Conservation (phyloP, 2,797 vertebrate genomes). For the Onychomys torridus region DNA sequence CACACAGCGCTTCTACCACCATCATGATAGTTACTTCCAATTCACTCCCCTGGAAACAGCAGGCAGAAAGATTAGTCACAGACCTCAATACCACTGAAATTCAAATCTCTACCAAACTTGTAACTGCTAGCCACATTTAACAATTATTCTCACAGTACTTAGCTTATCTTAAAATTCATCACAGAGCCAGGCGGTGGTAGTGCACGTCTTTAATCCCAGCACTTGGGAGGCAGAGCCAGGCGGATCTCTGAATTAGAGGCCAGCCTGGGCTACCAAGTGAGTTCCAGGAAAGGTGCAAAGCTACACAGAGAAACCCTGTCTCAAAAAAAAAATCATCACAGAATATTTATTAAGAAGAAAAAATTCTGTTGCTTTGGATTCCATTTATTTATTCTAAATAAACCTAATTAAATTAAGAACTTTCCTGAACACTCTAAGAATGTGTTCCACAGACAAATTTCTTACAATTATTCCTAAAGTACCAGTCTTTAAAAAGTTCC, state of each 20-base stretch:
- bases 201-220: too few species aligned
- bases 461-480: constrained; percentile 28
- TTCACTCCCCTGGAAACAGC: constrained; percentile 91
- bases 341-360: not conserved
- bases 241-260: too few species aligned
- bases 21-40: constrained; percentile 96
- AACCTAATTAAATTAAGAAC: not conserved
- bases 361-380: not conserved
- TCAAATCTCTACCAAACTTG: constrained; percentile 29
- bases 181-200: too few species aligned
- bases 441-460: constrained; percentile 25
- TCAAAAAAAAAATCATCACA: not conserved
- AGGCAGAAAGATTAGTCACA: constrained; percentile 54
- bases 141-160: constrained; percentile 29
- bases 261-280: too few species aligned
- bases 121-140: not conserved
- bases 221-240: too few species aligned
- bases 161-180: not conserved
- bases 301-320: too few species aligned
- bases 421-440: not conserved
- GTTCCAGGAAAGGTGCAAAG: too few species aligned
- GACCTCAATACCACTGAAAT: not conserved
- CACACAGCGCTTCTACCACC: constrained; percentile 97
- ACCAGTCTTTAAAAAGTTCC: not conserved
- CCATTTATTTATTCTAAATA: not conserved